Evolutionary conservation across 2,113 vertebrate genomes (phyloP).

Genomic region (Gallinago jamesoni): DNA sequence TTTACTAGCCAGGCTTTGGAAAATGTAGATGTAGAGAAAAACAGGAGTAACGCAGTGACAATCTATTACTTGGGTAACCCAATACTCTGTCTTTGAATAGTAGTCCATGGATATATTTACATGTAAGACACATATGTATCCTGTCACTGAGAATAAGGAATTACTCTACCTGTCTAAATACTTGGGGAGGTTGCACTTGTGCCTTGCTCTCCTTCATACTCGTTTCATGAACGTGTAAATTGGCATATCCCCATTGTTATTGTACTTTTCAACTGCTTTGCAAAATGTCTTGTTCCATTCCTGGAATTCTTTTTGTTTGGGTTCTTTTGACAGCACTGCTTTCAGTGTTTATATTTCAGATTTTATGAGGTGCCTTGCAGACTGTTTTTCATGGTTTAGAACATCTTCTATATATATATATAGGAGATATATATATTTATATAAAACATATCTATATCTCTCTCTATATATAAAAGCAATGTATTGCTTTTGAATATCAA

Average conservation of each 20-base stretch:
- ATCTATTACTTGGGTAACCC: neutral
- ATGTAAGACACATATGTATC: neutral
- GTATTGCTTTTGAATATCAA: neutral
- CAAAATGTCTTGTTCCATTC: neutral
- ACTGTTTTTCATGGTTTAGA: neutral
- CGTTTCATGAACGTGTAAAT: neutral
- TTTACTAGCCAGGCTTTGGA: neutral
- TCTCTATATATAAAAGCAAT: neutral
- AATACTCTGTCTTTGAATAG: neutral
- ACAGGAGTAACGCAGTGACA: neutral
- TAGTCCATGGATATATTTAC: neutral
- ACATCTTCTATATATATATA: neutral
- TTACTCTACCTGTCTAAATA: neutral
- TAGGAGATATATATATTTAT: too few species aligned
- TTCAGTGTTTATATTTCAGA: neutral
- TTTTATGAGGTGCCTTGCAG: neutral
- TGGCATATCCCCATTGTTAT: fast-evolving
- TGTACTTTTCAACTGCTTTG: neutral
- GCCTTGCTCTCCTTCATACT: neutral
- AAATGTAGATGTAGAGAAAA: neutral
- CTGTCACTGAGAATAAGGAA: neutral
- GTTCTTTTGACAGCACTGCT: neutral
- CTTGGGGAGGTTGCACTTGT: neutral
- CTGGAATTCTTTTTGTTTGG: neutral
- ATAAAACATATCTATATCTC: too few species aligned